These are phyloP conservation scores for Gallinago media DNA, from an alignment of 2,113 vertebrate species.

Conservation along the genomic window DNA sequence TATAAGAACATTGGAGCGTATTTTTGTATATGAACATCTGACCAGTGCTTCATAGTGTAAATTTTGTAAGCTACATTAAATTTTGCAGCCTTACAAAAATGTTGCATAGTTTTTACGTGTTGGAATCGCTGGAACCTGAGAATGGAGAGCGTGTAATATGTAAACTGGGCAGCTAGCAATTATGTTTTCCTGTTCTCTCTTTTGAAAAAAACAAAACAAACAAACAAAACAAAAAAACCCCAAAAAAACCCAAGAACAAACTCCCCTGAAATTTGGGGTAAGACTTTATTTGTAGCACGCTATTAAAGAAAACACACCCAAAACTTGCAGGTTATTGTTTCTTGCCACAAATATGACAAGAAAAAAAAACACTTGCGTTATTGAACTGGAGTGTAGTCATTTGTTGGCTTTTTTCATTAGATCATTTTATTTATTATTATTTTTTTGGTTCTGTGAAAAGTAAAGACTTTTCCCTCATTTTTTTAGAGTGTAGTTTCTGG, in stretches of 20 bases:
- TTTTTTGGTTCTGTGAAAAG: neutral
- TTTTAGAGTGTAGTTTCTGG: neutral
- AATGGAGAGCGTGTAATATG: accelerated
- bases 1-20: neutral
- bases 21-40: neutral
- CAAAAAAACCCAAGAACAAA: too few species aligned
- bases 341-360: neutral
- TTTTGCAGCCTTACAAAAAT: neutral
- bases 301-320: neutral
- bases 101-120: accelerated
- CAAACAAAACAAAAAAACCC: too few species aligned
- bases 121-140: neutral
- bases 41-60: neutral
- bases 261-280: neutral
- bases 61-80: neutral
- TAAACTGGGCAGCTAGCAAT: neutral
- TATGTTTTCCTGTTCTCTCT: neutral
- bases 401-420: neutral
- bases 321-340: neutral
- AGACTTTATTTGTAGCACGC: neutral
- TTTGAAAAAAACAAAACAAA: too few species aligned
- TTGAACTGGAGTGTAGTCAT: neutral
- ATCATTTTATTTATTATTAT: neutral
- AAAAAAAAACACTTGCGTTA: neutral
- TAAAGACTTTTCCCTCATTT: neutral